These are phyloP conservation scores for Corythornis cristatus DNA, from an alignment of 2,113 vertebrate species.

Conservation along the genomic window DNA sequence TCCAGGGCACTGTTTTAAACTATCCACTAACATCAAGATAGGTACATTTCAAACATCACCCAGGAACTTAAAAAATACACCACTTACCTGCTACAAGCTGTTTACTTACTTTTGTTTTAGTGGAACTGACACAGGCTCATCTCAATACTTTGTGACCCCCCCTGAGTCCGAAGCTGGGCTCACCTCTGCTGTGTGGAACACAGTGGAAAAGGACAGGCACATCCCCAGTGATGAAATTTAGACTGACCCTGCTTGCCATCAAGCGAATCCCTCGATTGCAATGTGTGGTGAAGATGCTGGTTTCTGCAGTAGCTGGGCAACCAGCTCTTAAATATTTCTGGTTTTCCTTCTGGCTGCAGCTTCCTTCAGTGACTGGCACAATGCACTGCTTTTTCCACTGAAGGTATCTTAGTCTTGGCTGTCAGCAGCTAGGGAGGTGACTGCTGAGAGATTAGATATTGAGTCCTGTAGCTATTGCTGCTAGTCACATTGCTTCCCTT, in stretches of 20 bases:
- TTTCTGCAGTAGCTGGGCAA: background rate
- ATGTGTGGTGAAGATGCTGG: background rate
- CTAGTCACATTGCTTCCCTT: background rate
- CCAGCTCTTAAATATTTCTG: background rate
- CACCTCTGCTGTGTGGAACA: background rate
- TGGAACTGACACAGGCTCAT: background rate
- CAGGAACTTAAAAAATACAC: background rate
- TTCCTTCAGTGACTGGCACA: background rate
- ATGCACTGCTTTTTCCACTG: background rate
- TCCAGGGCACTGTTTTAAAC: background rate
- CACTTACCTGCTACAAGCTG: conserved; percentile 30
- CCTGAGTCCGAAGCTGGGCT: background rate
- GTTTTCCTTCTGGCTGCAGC: background rate
- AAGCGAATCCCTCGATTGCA: background rate
- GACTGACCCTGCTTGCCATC: background rate
- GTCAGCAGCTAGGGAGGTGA: background rate
- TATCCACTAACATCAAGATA: background rate
- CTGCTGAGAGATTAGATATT: background rate
- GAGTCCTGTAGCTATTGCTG: background rate
- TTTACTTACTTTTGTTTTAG: background rate
- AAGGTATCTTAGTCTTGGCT: background rate
- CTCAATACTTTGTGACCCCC: background rate
- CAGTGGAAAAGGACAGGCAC: background rate
- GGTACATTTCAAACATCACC: conserved; percentile 27
- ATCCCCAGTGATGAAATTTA: background rate